Conservation (phyloP, 2,113 vertebrate genomes). For the Cebus imitator region DNA sequence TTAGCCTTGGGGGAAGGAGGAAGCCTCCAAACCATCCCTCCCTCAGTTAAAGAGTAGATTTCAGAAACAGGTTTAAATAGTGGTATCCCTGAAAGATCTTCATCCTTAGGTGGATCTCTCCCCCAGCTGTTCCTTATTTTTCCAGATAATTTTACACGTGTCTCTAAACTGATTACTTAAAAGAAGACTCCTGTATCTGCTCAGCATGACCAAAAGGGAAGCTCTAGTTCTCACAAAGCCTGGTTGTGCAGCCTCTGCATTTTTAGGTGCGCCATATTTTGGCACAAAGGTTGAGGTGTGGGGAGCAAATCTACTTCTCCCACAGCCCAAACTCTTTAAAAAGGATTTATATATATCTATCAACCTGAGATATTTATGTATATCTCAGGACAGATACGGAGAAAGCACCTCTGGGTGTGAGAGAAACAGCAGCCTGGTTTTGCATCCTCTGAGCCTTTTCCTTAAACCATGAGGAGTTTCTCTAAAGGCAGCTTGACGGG, state of each 20-base stretch:
- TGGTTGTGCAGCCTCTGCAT: constrained; percentile 1
- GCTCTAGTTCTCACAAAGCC: constrained; percentile 31
- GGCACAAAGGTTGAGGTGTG: not conserved
- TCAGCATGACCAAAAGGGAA: not conserved
- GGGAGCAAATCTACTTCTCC: not conserved
- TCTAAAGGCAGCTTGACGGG: constrained; percentile 4
- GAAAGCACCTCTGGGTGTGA: not conserved
- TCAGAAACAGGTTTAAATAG: constrained; percentile 20
- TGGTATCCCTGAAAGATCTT: not conserved
- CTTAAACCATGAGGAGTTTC: not conserved
- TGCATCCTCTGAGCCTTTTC: not conserved
- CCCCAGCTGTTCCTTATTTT: constrained; percentile 19
- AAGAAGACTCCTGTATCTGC: constrained; percentile 23
- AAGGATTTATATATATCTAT: not conserved
- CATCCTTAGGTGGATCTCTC: not conserved
- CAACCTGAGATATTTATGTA: too few relatives aligned
- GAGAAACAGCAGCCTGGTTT: constrained; percentile 17
- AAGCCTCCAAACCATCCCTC: constrained; percentile 7
- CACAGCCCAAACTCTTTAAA: not conserved
- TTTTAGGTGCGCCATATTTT: constrained; percentile 37
- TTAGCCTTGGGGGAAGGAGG: constrained; percentile 24
- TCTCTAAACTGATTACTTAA: constrained; percentile 49
- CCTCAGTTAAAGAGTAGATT: constrained; percentile 5
- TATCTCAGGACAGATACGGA: not conserved
- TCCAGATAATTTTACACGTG: constrained; percentile 43